Conservation (phyloP, 1,140 invertebrate species). For the Phthorimaea operculella region DNA sequence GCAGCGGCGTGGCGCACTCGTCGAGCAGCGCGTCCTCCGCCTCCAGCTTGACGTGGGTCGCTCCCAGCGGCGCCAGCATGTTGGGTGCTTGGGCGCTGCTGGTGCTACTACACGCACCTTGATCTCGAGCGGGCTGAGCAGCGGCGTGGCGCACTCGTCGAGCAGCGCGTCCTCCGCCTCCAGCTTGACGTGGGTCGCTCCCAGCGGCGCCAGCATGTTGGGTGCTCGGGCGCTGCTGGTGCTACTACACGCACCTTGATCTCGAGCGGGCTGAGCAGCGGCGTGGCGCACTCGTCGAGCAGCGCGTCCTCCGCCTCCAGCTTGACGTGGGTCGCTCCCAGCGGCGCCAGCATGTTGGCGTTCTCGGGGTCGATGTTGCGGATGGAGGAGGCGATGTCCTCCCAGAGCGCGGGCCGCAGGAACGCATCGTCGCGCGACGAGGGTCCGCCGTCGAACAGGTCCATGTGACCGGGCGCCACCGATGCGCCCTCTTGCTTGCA, state of each 20-base stretch:
- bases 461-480: conserved; percentile 58
- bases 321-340: conserved; percentile 74
- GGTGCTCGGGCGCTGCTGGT: no score
- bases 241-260: conserved; percentile 78
- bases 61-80: no score
- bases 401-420: conserved; percentile 84
- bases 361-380: conserved; percentile 89
- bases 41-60: no score
- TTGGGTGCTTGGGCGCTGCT: no score
- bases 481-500: conserved; percentile 63
- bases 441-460: conserved; percentile 58
- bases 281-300: conserved; percentile 67
- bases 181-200: no score
- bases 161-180: no score
- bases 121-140: no score
- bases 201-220: no score
- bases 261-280: conserved; percentile 77
- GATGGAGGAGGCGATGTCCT: conserved; percentile 89
- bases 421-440: conserved; percentile 82
- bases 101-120: no score
- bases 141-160: no score
- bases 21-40: no score
- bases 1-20: no score
- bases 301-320: conserved; percentile 78
- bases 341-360: conserved; percentile 82